phyloP scores from a whole-genome alignment of 2,797 vertebrate genomes.

The Nyctalus aviator region DNA sequence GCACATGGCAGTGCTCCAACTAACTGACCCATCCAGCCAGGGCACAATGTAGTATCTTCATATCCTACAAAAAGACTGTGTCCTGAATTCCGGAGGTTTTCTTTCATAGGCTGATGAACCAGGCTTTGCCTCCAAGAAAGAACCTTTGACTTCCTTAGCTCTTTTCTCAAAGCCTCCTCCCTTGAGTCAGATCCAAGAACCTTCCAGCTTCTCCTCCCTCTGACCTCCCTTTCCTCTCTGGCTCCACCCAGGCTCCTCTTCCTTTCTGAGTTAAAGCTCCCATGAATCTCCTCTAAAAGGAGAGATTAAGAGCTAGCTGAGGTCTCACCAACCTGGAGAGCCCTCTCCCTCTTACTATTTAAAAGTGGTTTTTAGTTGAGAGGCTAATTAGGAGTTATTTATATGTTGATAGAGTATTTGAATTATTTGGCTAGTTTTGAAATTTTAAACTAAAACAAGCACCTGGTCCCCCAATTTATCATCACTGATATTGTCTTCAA shows the following conservation, averaged over 20 bases:
- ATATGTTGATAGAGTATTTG: neutral
- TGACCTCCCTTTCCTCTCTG: neutral
- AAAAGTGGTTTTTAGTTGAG: constrained; percentile 5
- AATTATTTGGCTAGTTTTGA: constrained; percentile 29
- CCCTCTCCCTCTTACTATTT: neutral
- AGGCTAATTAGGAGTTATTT: neutral
- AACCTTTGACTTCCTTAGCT: constrained; percentile 9
- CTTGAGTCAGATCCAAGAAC: neutral
- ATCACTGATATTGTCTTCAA: constrained; percentile 10
- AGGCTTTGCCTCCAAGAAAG: neutral
- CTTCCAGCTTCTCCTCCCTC: neutral
- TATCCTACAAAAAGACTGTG: neutral
- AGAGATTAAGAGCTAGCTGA: neutral
- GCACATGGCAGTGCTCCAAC: neutral
- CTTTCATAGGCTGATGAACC: neutral
- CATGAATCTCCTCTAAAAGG: neutral
- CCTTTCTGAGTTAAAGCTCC: neutral
- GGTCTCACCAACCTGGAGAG: neutral
- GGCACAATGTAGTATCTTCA: neutral
- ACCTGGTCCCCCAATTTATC: neutral
- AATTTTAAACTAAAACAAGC: constrained; percentile 1
- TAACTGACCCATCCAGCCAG: neutral
- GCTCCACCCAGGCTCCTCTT: neutral
- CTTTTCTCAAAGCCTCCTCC: neutral
- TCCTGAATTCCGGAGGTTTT: neutral